Percentiles rank a stretch among this genome's conserved stretches.
Conservation (phyloP, 2,888 invertebrate genomes). For the Leptinotarsa peninsularis region DNA sequence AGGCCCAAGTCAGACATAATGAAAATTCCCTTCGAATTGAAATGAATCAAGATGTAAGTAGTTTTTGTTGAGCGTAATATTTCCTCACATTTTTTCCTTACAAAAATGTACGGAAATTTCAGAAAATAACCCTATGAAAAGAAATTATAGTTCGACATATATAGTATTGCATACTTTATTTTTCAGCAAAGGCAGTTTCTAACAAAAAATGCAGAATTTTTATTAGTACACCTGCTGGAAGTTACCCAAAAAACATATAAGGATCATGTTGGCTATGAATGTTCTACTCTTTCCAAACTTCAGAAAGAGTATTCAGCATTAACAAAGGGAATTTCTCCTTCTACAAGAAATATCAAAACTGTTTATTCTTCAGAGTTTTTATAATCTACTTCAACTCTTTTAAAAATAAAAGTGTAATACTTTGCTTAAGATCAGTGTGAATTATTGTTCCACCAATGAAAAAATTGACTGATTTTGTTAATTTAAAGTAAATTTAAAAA, state of each 20-base stretch:
- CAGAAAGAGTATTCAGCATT: constrained; percentile 71
- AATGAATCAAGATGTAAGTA: constrained; percentile 69
- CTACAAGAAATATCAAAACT: constrained; percentile 71
- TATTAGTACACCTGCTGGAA: constrained; percentile 75
- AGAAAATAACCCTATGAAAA: too few species aligned
- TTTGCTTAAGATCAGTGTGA: not conserved
- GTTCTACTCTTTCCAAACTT: constrained; percentile 68
- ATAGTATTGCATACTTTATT: not conserved
- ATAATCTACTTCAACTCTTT: constrained; percentile 35
- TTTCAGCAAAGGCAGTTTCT: constrained; percentile 67
- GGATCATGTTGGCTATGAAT: constrained; percentile 72
- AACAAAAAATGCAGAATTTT: constrained; percentile 78
- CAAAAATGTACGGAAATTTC: too few species aligned
- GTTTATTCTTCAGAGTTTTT: constrained; percentile 74
- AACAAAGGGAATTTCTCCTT: constrained; percentile 69
- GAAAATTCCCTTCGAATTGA: constrained; percentile 70
- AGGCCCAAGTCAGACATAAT: constrained; percentile 77
- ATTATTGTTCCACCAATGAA: too few species aligned
- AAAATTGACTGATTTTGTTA: not conserved
- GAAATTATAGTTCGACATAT: too few species aligned
- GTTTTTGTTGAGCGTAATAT: constrained; percentile 17
- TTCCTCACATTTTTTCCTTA: not conserved
- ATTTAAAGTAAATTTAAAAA: not conserved
- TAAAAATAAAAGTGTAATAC: too few species aligned
- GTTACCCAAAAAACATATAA: constrained; percentile 74